Evolutionary conservation across 2,113 vertebrate genomes (phyloP).

Genomic region (Otolemur garnettii): DNA sequence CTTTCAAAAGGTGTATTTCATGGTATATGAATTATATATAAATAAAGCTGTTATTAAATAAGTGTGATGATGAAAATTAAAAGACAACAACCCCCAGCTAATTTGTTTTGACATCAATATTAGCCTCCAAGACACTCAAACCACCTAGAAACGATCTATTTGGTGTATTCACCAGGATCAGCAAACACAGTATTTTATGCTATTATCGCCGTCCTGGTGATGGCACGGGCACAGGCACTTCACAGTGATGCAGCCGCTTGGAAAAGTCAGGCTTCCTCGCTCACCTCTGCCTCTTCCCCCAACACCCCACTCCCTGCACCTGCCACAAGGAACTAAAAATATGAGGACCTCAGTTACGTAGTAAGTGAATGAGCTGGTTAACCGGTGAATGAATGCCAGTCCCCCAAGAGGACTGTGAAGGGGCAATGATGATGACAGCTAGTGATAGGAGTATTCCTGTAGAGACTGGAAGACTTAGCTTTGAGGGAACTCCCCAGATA

Average conservation of each 20-base stretch:
- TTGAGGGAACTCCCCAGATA: neutral
- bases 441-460: neutral
- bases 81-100: neutral
- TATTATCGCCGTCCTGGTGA: neutral
- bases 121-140: neutral
- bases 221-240: rapidly evolving
- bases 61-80: neutral
- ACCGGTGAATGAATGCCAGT: neutral
- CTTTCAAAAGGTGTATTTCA: neutral
- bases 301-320: neutral
- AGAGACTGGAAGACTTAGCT: neutral
- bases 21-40: neutral
- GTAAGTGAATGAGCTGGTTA: neutral
- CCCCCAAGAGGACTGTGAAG: neutral
- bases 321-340: neutral
- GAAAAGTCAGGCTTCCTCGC: neutral
- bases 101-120: neutral
- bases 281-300: neutral
- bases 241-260: neutral
- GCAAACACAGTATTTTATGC: neutral
- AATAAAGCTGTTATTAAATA: neutral
- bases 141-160: neutral
- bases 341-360: neutral
- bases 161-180: neutral
- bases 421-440: neutral